A percentile compares a stretch with the other conserved stretches of the same genome.
These are phyloP conservation scores for Fulica atra DNA, from an alignment of 2,113 vertebrate species.

Conservation along the genomic window DNA sequence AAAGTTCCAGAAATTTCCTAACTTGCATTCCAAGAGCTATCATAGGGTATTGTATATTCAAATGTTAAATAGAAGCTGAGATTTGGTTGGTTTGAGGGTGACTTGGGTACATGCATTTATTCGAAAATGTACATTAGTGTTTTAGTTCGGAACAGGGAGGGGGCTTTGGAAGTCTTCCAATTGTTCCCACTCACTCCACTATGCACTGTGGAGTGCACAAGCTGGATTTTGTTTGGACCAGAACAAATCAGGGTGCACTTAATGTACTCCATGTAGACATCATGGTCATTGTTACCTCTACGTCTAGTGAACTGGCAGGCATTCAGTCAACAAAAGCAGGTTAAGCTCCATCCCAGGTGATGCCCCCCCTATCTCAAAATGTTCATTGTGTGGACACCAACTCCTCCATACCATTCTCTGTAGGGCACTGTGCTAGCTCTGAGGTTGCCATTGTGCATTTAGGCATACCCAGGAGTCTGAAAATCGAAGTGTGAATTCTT, in stretches of 20 bases:
- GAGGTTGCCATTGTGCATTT: accelerated
- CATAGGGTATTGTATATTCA: not conserved
- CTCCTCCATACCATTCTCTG: not conserved
- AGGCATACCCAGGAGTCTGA: not conserved
- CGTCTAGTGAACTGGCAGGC: not conserved
- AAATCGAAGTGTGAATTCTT: not conserved
- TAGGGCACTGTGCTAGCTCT: not conserved
- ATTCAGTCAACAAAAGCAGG: not conserved
- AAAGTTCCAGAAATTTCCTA: not conserved
- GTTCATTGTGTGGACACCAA: not conserved
- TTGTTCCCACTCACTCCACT: not conserved
- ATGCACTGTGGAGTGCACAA: accelerated
- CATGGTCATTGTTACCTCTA: not conserved
- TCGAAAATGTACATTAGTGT: not conserved
- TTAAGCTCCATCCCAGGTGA: too few relatives aligned
- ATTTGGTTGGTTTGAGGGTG: not conserved
- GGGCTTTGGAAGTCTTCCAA: not conserved
- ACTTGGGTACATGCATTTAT: accelerated
- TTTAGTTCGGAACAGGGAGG: not conserved
- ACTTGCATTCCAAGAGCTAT: not conserved
- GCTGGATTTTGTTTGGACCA: not conserved
- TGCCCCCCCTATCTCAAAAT: not conserved
- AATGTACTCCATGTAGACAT: not conserved
- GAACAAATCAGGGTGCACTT: not conserved
- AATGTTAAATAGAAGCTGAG: not conserved